phyloP scores from a whole-genome alignment of 2,797 vertebrate genomes.

The Tachyglossus aculeatus region DNA sequence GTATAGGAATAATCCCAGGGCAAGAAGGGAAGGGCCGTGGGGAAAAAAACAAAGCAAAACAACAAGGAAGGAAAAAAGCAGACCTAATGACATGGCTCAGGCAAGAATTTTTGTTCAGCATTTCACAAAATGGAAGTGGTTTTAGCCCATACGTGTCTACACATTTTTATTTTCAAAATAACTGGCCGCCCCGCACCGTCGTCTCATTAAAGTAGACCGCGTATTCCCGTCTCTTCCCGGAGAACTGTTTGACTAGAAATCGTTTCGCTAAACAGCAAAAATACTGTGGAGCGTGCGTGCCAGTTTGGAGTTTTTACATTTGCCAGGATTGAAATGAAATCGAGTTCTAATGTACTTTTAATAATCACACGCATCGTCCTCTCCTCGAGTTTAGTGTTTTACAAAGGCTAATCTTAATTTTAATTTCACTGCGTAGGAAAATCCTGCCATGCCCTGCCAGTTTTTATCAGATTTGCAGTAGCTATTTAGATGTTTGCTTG shows the following conservation, averaged over 20 bases:
- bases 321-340: conserved; percentile 16
- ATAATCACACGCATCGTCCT: neutral
- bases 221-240: conserved; percentile 48
- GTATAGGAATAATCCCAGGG: neutral
- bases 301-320: conserved; percentile 28
- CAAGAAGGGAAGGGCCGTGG: too few relatives aligned
- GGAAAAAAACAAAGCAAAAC: too few relatives aligned
- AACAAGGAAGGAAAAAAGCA: conserved; percentile 29
- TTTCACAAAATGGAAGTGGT: conserved; percentile 59
- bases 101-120: conserved; percentile 32
- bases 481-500: neutral
- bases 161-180: conserved; percentile 56
- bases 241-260: conserved; percentile 61
- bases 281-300: conserved; percentile 5
- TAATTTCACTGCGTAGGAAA: too few relatives aligned
- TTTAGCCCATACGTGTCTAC: conserved; percentile 58
- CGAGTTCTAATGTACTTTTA: neutral
- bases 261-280: conserved; percentile 50
- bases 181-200: conserved; percentile 48
- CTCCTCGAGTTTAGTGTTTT: neutral
- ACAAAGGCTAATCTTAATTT: too few relatives aligned
- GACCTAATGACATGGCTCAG: conserved; percentile 20
- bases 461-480: too few relatives aligned
- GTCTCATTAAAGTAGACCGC: conserved; percentile 64
- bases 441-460: too few relatives aligned